Evolutionary conservation across 2,797 vertebrate species (phyloP), one percentile per base, ranked within the genome.

Genomic region (Gouania willdenowi): DNA sequence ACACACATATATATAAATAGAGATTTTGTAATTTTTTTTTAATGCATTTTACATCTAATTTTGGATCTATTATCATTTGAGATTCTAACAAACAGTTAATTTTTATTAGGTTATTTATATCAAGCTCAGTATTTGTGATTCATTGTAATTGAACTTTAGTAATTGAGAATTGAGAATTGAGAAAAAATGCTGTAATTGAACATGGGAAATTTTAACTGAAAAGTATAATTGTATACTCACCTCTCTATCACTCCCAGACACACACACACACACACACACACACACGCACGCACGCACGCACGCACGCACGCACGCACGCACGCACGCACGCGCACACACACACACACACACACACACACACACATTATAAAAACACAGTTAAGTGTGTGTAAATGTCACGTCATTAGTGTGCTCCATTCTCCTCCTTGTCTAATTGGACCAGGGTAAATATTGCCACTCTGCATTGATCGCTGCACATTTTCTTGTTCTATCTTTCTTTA

Each of bases 341-440:
- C 18, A 19, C 50, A 39, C 36, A 23, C 36, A 31, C 16, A 32
- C 36, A 7, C 25, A 20, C 52, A 47, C 37, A 42, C 22, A 50
- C 26, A 67, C 74, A 79, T 77, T 55, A 62, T 59, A 73, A 50
- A 54, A 67, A 77, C 70, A 38, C 20, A 31, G 55, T 66, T 63
- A 55, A 37, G 54, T 56, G 37, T 76, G 58, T 73, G 68, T 78
- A 76, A 83, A 85, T 83, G 78, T 83, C 80, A 79, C 63, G 56
- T 64, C 67, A 78, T 75, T 83, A 82, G 59, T 74, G 60, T 49
- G 47, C 59, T 60, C 43, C 47, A 41, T 51, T 69, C 58, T 80
- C 42, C 47, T 60, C 54, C 36, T n/a, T 59, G 63, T 77, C 62
- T 81, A 82, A 82, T 76, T 83, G 66, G 75, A 75, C 58, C 27